Evolutionary conservation across 2,797 vertebrate genomes (phyloP).

Genomic region (Scolopax rusticola): DNA sequence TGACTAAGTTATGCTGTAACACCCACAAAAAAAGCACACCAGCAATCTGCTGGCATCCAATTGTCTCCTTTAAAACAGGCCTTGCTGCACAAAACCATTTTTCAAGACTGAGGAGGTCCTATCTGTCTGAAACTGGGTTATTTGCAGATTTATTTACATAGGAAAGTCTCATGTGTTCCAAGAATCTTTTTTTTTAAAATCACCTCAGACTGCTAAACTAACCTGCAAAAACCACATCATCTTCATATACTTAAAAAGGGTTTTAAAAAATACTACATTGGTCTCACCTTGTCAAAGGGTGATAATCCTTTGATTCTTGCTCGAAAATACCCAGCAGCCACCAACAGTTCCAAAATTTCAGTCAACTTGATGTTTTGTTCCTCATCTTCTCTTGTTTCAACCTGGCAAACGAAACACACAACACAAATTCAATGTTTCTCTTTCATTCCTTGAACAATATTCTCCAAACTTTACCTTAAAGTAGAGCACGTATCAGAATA

Average conservation of each 20-base stretch:
- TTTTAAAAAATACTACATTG: not conserved
- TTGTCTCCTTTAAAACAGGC: not conserved
- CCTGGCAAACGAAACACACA: constrained; percentile 73
- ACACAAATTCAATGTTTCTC: not conserved
- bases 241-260: not conserved
- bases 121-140: not conserved
- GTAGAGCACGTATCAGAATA: accelerated
- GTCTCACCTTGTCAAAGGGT: constrained; percentile 94
- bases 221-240: not conserved
- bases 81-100: not conserved
- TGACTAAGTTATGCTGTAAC: not conserved
- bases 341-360: constrained; percentile 95
- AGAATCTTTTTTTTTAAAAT: not conserved
- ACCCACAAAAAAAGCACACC: not conserved
- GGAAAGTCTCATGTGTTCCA: not conserved
- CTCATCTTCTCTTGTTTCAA: constrained; percentile 96
- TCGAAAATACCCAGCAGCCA: constrained; percentile 97
- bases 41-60: not conserved
- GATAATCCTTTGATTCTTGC: constrained; percentile 96
- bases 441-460: accelerated
- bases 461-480: not conserved
- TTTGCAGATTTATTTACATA: not conserved
- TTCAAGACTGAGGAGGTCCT: not conserved
- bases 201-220: not conserved
- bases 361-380: constrained; percentile 92